These are phyloP conservation scores for Eristalinus aeneus DNA, from an alignment of 2,888 invertebrate species.

Conservation along the genomic window DNA sequence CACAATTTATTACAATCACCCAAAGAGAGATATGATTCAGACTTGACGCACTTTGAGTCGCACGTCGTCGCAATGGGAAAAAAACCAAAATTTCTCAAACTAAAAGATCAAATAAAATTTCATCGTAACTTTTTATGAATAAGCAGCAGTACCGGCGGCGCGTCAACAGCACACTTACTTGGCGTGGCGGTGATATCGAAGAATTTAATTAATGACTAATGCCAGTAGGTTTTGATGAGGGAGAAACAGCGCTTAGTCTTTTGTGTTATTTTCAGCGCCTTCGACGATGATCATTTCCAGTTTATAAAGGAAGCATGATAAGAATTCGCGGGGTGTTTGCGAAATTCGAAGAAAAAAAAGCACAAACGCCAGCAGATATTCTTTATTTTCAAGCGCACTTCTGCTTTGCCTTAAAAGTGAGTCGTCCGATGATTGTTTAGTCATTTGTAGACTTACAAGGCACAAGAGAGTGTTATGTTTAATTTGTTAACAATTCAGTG, in stretches of 20 bases:
- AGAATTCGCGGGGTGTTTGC: constrained; percentile 39
- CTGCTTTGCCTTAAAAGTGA: constrained; percentile 56
- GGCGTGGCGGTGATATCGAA: constrained; percentile 25
- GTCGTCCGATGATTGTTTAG: constrained; percentile 38
- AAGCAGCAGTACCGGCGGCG: neutral
- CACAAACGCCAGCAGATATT: neutral
- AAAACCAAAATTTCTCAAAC: constrained; percentile 4
- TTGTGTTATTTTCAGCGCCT: constrained; percentile 52
- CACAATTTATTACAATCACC: neutral
- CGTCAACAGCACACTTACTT: neutral
- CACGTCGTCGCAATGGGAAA: neutral
- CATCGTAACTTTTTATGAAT: constrained; percentile 57
- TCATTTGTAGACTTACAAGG: constrained; percentile 44
- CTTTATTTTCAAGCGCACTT: constrained; percentile 7
- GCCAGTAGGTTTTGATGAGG: constrained; percentile 21
- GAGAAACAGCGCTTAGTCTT: constrained; percentile 59
- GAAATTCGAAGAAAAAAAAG: constrained; percentile 12
- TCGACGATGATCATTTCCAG: constrained; percentile 39
- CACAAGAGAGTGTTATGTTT: constrained; percentile 47
- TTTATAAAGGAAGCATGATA: constrained; percentile 60
- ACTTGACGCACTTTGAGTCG: neutral
- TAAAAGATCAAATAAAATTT: constrained; percentile 37
- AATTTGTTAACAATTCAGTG: constrained; percentile 23
- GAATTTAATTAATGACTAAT: constrained; percentile 58
- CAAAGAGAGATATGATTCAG: neutral